phyloP scores from a whole-genome alignment of 2,113 vertebrate genomes.

The Centropus bengalensis region DNA sequence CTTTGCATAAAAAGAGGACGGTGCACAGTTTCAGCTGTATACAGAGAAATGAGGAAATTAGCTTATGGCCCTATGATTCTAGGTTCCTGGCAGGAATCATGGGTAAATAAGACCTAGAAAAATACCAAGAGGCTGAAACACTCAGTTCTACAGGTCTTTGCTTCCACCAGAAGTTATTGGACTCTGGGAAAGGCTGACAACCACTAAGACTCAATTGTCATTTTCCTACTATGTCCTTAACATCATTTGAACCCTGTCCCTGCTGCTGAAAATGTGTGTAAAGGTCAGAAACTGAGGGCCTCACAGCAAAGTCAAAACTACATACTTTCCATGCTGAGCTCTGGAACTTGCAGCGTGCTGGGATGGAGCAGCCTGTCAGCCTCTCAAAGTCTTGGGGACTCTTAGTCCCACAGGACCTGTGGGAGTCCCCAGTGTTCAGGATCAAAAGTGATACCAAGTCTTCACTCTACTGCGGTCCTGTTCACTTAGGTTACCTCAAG shows the following conservation, averaged over 20 bases:
- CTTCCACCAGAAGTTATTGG: neutral
- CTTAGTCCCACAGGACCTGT: rapidly evolving
- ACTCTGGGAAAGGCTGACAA: neutral
- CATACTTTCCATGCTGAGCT: neutral
- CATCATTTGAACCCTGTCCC: neutral
- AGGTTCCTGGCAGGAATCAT: neutral
- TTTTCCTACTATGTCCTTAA: neutral
- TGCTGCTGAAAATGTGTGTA: neutral
- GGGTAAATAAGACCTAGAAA: neutral
- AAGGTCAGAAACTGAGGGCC: neutral
- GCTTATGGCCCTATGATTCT: neutral
- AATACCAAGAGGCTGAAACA: neutral
- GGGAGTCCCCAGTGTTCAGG: neutral
- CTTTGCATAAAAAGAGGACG: neutral
- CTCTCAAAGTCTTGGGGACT: neutral
- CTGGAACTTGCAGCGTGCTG: neutral
- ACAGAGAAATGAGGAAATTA: neutral
- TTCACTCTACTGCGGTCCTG: neutral
- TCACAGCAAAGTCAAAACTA: neutral
- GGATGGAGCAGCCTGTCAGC: neutral
- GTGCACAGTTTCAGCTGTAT: neutral
- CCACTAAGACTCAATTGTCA: neutral
- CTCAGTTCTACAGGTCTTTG: neutral
- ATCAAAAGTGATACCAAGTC: neutral
- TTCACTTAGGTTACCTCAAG: neutral